A percentile compares a stretch with the other conserved stretches of the same genome.
phyloP scores from a whole-genome alignment of 2,888 invertebrate species.

The Chalcis sispes region DNA sequence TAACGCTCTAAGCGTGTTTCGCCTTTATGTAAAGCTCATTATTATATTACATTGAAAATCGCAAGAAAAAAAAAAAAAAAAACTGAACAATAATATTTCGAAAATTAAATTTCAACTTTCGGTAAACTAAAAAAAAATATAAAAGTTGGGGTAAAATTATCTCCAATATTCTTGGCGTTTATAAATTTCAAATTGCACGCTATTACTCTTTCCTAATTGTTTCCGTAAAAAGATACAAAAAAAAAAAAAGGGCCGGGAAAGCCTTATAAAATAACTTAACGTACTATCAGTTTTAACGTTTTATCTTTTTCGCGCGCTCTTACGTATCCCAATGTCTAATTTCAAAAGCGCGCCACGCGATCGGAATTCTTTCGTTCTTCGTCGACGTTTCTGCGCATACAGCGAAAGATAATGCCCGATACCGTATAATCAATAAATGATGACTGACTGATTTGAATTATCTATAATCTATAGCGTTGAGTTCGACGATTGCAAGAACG shows the following conservation, averaged over 20 bases:
- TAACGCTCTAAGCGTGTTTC: slow-evolving; percentile 15
- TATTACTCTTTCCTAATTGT: slow-evolving; percentile 46
- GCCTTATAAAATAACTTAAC: no score
- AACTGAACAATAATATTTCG: no score
- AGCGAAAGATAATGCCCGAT: slow-evolving; percentile 45
- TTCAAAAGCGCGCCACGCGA: slow-evolving; percentile 12
- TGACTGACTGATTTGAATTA: slow-evolving; percentile 73
- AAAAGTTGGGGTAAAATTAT: background rate
- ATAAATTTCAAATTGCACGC: slow-evolving; percentile 48
- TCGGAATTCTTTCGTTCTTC: slow-evolving; percentile 19
- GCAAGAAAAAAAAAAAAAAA: no score
- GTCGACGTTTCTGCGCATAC: slow-evolving; percentile 10
- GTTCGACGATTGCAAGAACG: slow-evolving; percentile 62
- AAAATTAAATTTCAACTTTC: no score
- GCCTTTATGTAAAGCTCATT: background rate
- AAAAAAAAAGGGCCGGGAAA: no score
- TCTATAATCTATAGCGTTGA: slow-evolving; percentile 65
- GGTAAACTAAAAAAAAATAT: no score
- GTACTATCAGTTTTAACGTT: no score
- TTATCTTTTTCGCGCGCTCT: background rate
- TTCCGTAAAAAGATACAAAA: slow-evolving; percentile 29
- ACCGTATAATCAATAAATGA: slow-evolving; percentile 70
- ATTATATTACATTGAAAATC: slow-evolving; percentile 10
- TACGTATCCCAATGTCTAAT: no score
- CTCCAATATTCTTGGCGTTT: slow-evolving; percentile 30